Evolutionary conservation across 2,797 vertebrate genomes (phyloP).

Genomic region (Coccyzus lansbergi): DNA sequence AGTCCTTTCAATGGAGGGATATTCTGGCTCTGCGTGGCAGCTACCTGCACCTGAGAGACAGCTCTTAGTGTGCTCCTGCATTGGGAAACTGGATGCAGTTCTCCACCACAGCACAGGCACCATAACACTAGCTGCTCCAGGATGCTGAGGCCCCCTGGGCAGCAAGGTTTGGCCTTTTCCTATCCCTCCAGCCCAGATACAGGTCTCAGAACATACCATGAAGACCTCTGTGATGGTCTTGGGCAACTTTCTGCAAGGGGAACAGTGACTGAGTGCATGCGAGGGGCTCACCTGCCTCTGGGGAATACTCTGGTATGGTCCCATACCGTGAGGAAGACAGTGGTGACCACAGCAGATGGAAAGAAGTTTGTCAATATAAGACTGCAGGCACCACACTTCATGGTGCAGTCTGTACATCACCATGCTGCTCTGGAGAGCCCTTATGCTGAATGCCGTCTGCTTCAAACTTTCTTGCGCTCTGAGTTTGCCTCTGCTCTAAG

Average conservation of each 20-base stretch:
- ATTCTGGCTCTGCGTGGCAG: too few relatives aligned
- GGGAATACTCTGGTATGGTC: not conserved
- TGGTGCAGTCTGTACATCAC: rapidly evolving
- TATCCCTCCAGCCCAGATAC: not conserved
- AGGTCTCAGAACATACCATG: not conserved
- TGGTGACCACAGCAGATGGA: not conserved
- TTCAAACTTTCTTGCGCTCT: not conserved
- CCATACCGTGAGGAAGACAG: rapidly evolving
- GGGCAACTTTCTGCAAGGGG: not conserved
- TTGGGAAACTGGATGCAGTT: rapidly evolving
- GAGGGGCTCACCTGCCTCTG: not conserved
- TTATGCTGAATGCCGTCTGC: rapidly evolving
- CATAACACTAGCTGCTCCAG: not conserved
- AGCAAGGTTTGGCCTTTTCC: not conserved
- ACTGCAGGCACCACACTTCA: not conserved
- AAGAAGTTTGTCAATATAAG: not conserved
- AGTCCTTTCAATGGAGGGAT: rapidly evolving
- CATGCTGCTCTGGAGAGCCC: not conserved
- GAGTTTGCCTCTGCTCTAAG: not conserved
- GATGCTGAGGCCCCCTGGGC: too few relatives aligned
- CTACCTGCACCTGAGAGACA: not conserved
- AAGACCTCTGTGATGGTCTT: not conserved
- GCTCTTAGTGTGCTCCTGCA: rapidly evolving
- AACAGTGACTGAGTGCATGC: rapidly evolving
- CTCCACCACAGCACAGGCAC: too few relatives aligned